Base-by-base conservation (phyloP, 2,888 invertebrate species). In the Meandrusa payeni region DNA sequence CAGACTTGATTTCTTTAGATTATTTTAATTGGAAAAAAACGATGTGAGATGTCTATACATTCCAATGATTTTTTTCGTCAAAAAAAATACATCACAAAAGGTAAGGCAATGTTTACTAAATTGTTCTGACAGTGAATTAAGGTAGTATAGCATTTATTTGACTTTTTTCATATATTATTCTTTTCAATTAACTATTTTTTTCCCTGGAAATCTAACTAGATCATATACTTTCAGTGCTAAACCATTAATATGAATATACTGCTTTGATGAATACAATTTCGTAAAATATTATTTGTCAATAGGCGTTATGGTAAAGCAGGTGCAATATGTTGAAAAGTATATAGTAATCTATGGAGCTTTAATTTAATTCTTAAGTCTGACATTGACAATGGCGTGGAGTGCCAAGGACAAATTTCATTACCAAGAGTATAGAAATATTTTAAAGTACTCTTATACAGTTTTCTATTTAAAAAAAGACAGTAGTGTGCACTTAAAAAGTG, bases 131-230 rank as follows among this genome's bases (percentile, higher is more conserved):
- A 72, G 72, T 64, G 68, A 71, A 66, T 69, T 70, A 82, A 87
- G 88, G 88, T 88, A 88, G 88, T 88, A 87, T 88, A 85, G 85
- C 83, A 88, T 88, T 88, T 88, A 88, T 88, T 87, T 88, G 88
- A 88, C 87, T 88, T 81, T 65, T 59, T 53, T 59, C 23, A 43
- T 47, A 46, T 42, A 32, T 23, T 19, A 20, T 54, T 43, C 37
- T 51, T 42, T 47, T 48, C 39, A 42, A 38, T 37, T 44, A 43
- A 48, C 33, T 45, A 28, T 10, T 37, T 12, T 27, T 19, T 23
- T 27, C 19, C 20, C 13, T n/a, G 5, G 11, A 24, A 27, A 22
- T 24, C 19, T 37, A 31, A 24, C 7, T 27, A 9, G 13, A 10
- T n/a, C 3, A 20, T 26, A 13, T 23, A 24, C 5, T 34, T 45